Evolutionary conservation across 2,113 vertebrate species (phyloP), one percentile per base, ranked within the genome.

Genomic region (Pachyramphus minor): DNA sequence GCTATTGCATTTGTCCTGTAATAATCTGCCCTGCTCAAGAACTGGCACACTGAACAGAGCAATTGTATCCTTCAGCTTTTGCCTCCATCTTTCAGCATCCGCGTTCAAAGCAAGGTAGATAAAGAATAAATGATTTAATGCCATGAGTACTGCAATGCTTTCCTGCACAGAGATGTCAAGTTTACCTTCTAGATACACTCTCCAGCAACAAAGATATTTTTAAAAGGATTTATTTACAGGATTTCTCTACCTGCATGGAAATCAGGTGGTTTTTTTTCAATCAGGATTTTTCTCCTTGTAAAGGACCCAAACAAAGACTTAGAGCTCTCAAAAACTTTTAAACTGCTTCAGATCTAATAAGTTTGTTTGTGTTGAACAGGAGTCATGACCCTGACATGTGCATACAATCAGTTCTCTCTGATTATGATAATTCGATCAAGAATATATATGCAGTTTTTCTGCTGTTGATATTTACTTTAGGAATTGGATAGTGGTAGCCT

Each of bases 251-350:
- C 67, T 91, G 33, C 41, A 20, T 1, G 3, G 30, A 82, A 89
- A 50, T 74, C 2, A 8, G 9, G 0, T 2, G n/a, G n/a, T n/a
- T n/a, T 0, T 6, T 78, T 69, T 80, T 5, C 42, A 35, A 0
- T 14, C 3, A 5, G 4, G 21, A 24, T 52, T 69, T 80, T 89
- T 87, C 37, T 86, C 13, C 25, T 63, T 75, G 17, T 42, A 42
- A 91, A 81, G n/a, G 16, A 84, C 17, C 24, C 52, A 60, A 39
- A 39, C 28, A 87, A 87, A 35, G 30, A 37, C 12, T 49, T 79
- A 9, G 1, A 59, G 11, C 31, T 93, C 35, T 71, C 27, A 91
- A 76, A 76, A 87, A 24, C 22, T 47, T 71, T 9, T 30, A 17
- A 75, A 66, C 15, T 67, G 71, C 3, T 50, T 87, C n/a, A 59